phyloP scores from a whole-genome alignment of 35 echinoderm and acorn worm genomes.

The Eucidaris tribuloides region DNA sequence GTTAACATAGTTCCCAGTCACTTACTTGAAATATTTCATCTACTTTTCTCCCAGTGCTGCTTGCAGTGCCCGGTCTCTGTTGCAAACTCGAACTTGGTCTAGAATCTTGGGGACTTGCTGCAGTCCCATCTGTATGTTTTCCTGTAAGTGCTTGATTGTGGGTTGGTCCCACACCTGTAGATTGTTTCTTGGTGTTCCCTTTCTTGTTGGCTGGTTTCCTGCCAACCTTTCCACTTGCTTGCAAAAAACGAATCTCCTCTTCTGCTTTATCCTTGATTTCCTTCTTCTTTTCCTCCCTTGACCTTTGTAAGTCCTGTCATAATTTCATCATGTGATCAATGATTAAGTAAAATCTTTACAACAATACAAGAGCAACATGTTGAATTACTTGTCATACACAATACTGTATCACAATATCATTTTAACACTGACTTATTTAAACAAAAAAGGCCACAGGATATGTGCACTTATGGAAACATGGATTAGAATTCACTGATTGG shows the following conservation, averaged over 20 bases:
- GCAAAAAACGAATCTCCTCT: slow-evolving; percentile 76
- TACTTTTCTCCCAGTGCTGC: slow-evolving; percentile 80
- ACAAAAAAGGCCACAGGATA: too few species aligned
- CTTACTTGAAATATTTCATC: slow-evolving; percentile 95
- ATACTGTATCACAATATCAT: too few species aligned
- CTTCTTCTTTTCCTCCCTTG: slow-evolving; percentile 69
- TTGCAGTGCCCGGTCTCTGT: slow-evolving; percentile 74
- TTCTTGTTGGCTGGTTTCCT: slow-evolving; percentile 63
- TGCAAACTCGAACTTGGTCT: background rate
- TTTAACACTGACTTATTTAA: too few species aligned
- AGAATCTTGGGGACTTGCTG: background rate
- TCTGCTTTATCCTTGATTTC: slow-evolving; percentile 87
- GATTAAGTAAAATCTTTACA: too few species aligned
- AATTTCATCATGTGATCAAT: too few species aligned
- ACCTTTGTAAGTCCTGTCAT: slow-evolving; percentile 65
- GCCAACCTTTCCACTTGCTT: slow-evolving; percentile 90
- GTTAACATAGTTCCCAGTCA: too few species aligned
- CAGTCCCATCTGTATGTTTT: slow-evolving; percentile 3
- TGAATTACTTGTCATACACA: too few species aligned
- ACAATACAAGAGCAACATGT: too few species aligned
- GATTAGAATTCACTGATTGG: too few species aligned
- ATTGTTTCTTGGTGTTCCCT: background rate
- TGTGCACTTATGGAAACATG: too few species aligned
- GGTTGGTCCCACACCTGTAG: slow-evolving; percentile 23
- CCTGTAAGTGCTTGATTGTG: slow-evolving; percentile 14